These are phyloP conservation scores for Notechis scutatus DNA, from an alignment of 2,113 vertebrate genomes.

Conservation along the genomic window DNA sequence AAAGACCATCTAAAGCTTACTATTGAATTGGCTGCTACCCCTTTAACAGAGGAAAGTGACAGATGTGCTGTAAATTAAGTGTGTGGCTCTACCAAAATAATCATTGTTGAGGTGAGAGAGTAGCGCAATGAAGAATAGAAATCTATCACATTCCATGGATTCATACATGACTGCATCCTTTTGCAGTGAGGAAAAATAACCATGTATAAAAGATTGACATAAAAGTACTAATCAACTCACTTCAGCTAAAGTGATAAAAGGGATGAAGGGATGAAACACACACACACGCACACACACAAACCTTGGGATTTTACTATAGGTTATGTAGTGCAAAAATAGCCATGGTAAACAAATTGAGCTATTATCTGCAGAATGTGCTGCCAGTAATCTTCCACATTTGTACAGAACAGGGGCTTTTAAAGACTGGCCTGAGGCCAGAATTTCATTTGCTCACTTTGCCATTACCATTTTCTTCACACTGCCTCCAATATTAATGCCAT, in stretches of 20 bases:
- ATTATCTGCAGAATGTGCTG: background rate
- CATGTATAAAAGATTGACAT: background rate
- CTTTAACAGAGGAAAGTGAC: background rate
- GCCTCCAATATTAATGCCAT: background rate
- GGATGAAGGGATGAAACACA: background rate
- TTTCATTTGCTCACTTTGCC: background rate
- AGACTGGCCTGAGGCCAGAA: background rate
- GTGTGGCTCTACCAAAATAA: background rate
- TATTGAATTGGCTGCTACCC: background rate
- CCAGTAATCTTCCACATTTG: background rate
- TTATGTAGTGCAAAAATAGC: background rate
- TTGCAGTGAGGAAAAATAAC: background rate
- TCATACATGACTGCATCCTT: background rate
- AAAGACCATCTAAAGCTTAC: background rate
- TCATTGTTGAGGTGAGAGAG: background rate
- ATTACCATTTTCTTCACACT: background rate
- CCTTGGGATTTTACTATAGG: background rate
- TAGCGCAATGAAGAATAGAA: background rate
- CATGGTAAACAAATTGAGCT: background rate
- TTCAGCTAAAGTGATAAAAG: background rate
- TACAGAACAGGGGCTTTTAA: background rate
- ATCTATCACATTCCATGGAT: background rate
- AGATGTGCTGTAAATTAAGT: constrained; percentile 6
- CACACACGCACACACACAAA: background rate
- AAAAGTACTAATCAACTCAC: background rate